These are phyloP conservation scores for Stegostoma tigrinum DNA, from an alignment of 2,113 vertebrate species.

Conservation along the genomic window DNA sequence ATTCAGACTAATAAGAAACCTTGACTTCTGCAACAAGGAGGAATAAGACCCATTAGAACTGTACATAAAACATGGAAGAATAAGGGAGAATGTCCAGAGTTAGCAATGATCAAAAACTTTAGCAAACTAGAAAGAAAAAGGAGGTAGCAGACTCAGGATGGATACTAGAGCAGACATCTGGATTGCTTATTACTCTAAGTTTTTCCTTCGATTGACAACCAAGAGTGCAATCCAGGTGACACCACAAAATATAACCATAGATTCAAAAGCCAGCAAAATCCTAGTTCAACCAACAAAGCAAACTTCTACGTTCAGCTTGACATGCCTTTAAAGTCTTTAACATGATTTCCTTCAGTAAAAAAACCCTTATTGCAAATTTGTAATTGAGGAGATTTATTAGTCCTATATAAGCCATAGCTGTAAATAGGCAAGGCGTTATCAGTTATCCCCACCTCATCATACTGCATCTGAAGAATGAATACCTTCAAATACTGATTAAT, in stretches of 20 bases:
- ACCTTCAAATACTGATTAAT: conserved; percentile 24
- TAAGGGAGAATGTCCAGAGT: background rate
- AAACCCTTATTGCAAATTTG: background rate
- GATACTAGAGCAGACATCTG: background rate
- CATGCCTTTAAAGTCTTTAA: background rate
- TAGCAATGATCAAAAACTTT: background rate
- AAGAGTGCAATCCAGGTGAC: background rate
- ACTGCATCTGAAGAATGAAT: background rate
- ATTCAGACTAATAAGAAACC: background rate
- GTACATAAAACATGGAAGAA: background rate
- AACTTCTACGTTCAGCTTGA: background rate
- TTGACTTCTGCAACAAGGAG: background rate
- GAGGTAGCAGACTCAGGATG: background rate
- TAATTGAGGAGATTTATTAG: conserved; percentile 8
- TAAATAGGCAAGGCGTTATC: background rate
- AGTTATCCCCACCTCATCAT: background rate
- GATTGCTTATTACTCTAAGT: background rate
- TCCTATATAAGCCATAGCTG: background rate
- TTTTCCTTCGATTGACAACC: background rate
- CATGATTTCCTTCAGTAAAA: background rate
- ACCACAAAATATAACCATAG: background rate
- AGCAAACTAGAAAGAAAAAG: background rate
- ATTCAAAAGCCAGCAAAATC: background rate
- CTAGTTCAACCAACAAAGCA: background rate
- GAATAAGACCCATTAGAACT: background rate